A percentile compares a stretch with the other conserved stretches of the same genome.
Evolutionary conservation across 2,797 vertebrate genomes (phyloP).

Genomic region (Myotis daubentonii): DNA sequence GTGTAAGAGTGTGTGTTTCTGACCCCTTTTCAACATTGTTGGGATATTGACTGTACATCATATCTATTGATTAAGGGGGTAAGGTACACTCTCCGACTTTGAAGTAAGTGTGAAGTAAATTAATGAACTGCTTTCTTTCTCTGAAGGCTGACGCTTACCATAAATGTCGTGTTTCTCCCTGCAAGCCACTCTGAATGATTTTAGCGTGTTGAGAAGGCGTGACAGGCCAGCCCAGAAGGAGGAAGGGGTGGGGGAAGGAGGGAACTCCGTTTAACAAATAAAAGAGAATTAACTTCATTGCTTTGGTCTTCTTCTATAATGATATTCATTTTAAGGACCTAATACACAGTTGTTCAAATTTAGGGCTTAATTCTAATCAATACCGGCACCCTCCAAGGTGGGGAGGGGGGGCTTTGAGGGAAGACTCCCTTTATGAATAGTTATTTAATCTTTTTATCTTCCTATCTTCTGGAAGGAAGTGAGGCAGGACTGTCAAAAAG

Average conservation of each 20-base stretch:
- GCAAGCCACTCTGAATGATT: slow-evolving; percentile 89
- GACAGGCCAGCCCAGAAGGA: slow-evolving; percentile 91
- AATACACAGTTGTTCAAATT: slow-evolving; percentile 87
- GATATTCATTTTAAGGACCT: slow-evolving; percentile 89
- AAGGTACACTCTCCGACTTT: slow-evolving; percentile 83
- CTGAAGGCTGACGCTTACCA: slow-evolving; percentile 87
- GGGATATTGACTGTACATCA: slow-evolving; percentile 86
- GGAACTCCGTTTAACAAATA: slow-evolving; percentile 92
- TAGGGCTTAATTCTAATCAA: slow-evolving; percentile 88
- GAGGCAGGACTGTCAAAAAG: slow-evolving; percentile 81
- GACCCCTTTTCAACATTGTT: slow-evolving; percentile 66
- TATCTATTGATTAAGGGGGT: slow-evolving; percentile 87
- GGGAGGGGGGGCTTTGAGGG: slow-evolving; percentile 56
- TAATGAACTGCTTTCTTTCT: slow-evolving; percentile 89
- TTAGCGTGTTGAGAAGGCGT: slow-evolving; percentile 93
- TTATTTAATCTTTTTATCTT: slow-evolving; percentile 82
- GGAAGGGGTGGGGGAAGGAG: slow-evolving; percentile 91
- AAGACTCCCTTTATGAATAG: slow-evolving; percentile 74
- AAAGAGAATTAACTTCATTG: slow-evolving; percentile 93
- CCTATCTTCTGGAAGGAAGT: slow-evolving; percentile 74
- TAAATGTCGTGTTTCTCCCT: slow-evolving; percentile 88
- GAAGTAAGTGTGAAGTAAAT: slow-evolving; percentile 88
- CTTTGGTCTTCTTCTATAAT: slow-evolving; percentile 89
- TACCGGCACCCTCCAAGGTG: slow-evolving; percentile 79
- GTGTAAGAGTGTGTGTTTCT: slow-evolving; percentile 64